Conservation (phyloP, 2,888 invertebrate genomes). For the Sisyra nigra region DNA sequence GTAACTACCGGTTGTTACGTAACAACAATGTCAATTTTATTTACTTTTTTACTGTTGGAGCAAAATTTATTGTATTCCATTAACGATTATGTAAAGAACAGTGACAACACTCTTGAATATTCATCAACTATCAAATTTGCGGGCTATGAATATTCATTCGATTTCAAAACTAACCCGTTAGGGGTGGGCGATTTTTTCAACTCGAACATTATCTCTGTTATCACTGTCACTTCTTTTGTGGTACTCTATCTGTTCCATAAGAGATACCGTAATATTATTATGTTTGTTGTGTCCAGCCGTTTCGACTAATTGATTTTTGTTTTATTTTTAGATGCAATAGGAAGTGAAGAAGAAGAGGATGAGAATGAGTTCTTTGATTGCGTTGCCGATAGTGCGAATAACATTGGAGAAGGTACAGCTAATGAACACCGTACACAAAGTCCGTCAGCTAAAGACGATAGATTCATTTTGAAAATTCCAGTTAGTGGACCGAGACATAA, state of each 20-base stretch:
- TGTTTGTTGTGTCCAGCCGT: background rate
- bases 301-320: background rate
- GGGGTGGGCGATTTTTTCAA: too few relatives aligned
- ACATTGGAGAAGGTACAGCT: conserved; percentile 1
- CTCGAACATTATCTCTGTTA: too few relatives aligned
- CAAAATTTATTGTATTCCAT: too few relatives aligned
- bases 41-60: too few relatives aligned
- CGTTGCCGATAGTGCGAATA: conserved; percentile 23
- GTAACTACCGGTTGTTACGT: too few relatives aligned
- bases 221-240: background rate
- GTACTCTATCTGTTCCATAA: conserved; percentile 1
- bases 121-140: too few relatives aligned
- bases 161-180: too few relatives aligned
- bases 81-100: too few relatives aligned
- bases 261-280: background rate
- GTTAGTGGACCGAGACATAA: conserved; percentile 24
- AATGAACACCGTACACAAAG: conserved; percentile 23
- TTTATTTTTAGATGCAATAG: conserved; percentile 17
- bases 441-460: conserved; percentile 34
- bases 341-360: conserved; percentile 41
- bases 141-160: too few relatives aligned
- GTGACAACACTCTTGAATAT: too few relatives aligned
- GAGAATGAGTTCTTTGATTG: conserved; percentile 60
- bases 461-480: conserved; percentile 53
- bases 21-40: too few relatives aligned